Evolutionary conservation across 2,113 vertebrate genomes (phyloP).

Genomic region (Ploceus nigricollis): DNA sequence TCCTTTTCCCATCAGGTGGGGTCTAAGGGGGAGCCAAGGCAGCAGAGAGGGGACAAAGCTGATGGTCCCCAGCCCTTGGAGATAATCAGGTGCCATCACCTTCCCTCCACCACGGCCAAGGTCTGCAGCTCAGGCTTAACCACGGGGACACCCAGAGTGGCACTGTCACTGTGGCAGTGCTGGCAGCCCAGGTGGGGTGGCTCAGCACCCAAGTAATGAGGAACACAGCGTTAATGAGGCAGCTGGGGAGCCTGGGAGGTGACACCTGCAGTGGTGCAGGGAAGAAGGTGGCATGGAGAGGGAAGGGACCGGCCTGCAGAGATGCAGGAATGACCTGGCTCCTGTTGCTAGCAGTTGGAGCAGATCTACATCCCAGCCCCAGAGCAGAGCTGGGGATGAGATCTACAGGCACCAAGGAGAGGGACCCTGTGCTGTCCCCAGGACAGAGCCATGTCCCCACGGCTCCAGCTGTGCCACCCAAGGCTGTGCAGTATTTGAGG

Average conservation of each 20-base stretch:
- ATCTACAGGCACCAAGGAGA: background rate
- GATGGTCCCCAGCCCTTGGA: fast-evolving
- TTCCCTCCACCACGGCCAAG: background rate
- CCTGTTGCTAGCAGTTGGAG: background rate
- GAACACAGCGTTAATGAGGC: background rate
- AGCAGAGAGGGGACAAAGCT: background rate
- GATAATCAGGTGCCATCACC: fast-evolving
- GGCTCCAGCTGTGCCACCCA: background rate
- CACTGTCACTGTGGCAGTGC: background rate
- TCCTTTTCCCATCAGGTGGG: background rate
- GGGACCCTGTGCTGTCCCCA: fast-evolving
- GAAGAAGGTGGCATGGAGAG: background rate
- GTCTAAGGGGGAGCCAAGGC: background rate
- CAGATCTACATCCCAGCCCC: background rate
- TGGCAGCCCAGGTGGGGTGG: background rate
- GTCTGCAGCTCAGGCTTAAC: background rate
- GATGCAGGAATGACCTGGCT: background rate
- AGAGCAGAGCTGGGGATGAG: background rate
- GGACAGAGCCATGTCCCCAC: background rate
- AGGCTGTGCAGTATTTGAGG: fast-evolving
- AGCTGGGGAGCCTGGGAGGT: background rate
- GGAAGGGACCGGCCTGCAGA: background rate
- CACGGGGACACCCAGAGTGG: background rate
- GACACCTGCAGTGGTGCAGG: background rate
- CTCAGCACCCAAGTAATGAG: background rate